Percentiles rank a stretch among this genome's conserved stretches.
Evolutionary conservation across 2,888 invertebrate genomes (phyloP).

Genomic region (Fabriciana adippe): DNA sequence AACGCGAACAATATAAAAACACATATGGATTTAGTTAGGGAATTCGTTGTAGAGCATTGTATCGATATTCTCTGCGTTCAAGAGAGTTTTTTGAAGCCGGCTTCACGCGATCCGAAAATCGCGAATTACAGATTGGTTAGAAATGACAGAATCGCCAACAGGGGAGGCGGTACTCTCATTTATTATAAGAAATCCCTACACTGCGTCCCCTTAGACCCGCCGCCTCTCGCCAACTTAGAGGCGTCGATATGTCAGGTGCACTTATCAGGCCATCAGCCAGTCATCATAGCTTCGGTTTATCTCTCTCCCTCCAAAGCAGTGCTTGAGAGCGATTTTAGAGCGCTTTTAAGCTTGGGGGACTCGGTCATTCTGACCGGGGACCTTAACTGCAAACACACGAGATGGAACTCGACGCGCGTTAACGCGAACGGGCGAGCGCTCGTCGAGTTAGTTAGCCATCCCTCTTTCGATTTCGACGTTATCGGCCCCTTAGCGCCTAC

Average conservation of each 20-base stretch:
- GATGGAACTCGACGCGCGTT: not conserved
- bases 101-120: too few species aligned
- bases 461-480: too few species aligned
- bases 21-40: too few species aligned
- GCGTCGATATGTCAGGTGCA: constrained; percentile 15
- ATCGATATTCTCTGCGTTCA: too few species aligned
- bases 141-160: not conserved
- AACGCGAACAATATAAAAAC: too few species aligned
- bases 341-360: constrained; percentile 2
- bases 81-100: too few species aligned
- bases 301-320: not conserved
- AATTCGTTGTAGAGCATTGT: too few species aligned
- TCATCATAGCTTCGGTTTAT: constrained; percentile 26
- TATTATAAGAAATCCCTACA: constrained; percentile 4
- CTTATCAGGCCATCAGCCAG: constrained; percentile 28
- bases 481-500: too few species aligned
- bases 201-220: constrained; percentile 17
- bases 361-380: not conserved
- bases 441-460: too few species aligned
- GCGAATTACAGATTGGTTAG: too few species aligned
- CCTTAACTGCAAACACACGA: not conserved
- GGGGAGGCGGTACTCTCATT: not conserved
- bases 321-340: constrained; percentile 7
- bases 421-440: not conserved
- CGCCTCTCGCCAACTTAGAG: constrained; percentile 37